A percentile compares a stretch with the other conserved stretches of the same genome.
Conservation (phyloP, 2,888 invertebrate genomes). For the Sphaerophoria rueppellii region DNA sequence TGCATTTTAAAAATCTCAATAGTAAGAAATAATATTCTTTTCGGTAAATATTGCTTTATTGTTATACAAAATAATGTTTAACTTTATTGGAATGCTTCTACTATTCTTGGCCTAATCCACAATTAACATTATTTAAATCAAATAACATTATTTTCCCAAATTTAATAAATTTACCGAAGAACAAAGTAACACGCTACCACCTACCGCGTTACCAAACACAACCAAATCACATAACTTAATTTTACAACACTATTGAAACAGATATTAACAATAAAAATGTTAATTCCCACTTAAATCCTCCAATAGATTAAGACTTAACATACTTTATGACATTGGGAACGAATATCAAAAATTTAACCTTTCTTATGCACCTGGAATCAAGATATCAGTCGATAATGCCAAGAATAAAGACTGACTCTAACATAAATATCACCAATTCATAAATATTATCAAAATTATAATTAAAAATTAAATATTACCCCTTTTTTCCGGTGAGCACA, state of each 20-base stretch:
- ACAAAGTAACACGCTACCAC: constrained; percentile 31
- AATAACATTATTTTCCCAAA: constrained; percentile 4
- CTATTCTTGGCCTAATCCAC: background rate
- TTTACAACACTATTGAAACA: constrained; percentile 55
- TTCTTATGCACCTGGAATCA: constrained; percentile 48
- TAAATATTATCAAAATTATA: constrained; percentile 70
- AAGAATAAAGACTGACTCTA: constrained; percentile 3
- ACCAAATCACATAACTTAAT: constrained; percentile 59
- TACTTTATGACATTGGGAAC: constrained; percentile 44
- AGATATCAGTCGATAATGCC: constrained; percentile 31
- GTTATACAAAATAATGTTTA: too few species aligned
- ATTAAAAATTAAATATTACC: constrained; percentile 72
- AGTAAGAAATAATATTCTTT: too few species aligned
- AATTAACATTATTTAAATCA: background rate
- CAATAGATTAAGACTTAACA: constrained; percentile 38
- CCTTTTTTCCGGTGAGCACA: constrained; percentile 33
- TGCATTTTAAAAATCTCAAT: too few species aligned
- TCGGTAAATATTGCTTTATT: too few species aligned
- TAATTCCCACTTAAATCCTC: constrained; percentile 34
- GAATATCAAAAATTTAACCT: background rate
- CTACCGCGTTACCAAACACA: constrained; percentile 37
- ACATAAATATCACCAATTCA: constrained; percentile 71
- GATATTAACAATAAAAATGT: constrained; percentile 26
- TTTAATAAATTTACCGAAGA: background rate
- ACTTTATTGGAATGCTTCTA: background rate